Conservation (phyloP, 2,797 vertebrate genomes). For the Molossus molossus region DNA sequence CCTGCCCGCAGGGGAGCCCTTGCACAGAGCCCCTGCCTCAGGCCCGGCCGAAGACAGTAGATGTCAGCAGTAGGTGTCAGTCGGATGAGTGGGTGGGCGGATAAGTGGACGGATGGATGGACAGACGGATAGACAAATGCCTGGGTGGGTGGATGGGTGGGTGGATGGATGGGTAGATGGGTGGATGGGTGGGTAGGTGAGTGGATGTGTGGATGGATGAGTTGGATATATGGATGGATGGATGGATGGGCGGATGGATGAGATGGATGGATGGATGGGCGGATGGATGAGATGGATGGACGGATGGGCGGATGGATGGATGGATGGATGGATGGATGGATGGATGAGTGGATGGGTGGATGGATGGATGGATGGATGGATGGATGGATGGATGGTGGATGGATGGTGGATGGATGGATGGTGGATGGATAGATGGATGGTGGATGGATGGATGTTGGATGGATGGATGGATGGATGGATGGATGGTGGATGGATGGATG, state of each 20-base stretch:
- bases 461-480: neutral
- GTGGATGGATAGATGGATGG: neutral
- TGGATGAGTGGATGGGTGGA: neutral
- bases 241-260: neutral
- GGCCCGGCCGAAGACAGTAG: neutral
- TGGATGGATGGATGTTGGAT: neutral
- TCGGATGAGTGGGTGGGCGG: neutral
- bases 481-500: neutral
- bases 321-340: too few relatives aligned
- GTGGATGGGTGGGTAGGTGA: neutral
- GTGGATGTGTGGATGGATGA: neutral
- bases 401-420: too few relatives aligned
- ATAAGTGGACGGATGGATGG: neutral
- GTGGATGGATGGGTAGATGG: too few relatives aligned
- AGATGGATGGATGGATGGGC: accelerated
- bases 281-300: neutral
- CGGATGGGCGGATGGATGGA: neutral
- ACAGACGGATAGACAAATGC: neutral
- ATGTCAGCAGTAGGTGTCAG: neutral
- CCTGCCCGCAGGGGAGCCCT: too few relatives aligned
- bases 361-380: neutral
- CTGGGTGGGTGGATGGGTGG: too few relatives aligned
- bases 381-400: neutral
- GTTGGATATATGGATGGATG: too few relatives aligned
- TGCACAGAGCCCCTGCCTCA: neutral